Evolutionary conservation across 2,888 invertebrate species (phyloP).

Genomic region (Elmis aenea): DNA sequence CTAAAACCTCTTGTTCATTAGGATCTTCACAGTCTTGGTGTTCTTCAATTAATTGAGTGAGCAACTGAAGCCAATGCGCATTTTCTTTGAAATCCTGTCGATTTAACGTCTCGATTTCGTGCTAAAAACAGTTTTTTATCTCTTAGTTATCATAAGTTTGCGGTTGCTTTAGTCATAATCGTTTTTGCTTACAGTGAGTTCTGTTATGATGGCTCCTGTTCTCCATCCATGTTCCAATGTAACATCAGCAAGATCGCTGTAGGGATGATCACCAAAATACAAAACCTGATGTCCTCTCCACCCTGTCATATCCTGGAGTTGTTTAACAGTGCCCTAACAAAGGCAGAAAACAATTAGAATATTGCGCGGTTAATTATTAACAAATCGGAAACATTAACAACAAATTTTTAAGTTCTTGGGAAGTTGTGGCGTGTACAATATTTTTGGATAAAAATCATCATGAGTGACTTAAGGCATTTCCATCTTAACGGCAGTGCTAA

Average conservation of each 20-base stretch:
- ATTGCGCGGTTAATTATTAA: too few species aligned
- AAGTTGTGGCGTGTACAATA: too few species aligned
- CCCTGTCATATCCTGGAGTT: conserved; percentile 85
- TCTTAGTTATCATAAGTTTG: neutral
- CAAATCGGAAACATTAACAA: too few species aligned
- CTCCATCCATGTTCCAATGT: conserved; percentile 95
- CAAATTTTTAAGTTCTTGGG: too few species aligned
- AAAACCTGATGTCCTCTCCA: conserved; percentile 90
- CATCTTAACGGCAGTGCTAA: too few species aligned
- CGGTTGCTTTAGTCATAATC: too few species aligned
- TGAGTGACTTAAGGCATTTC: too few species aligned
- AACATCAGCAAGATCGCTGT: conserved; percentile 94
- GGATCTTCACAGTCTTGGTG: conserved; percentile 75
- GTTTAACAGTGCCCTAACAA: conserved; percentile 81
- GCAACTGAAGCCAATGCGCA: conserved; percentile 88
- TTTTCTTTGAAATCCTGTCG: conserved; percentile 75
- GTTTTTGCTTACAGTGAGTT: conserved; percentile 78
- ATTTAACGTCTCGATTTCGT: conserved; percentile 88
- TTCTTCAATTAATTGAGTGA: conserved; percentile 85
- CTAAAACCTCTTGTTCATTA: conserved; percentile 61
- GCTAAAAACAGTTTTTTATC: conserved; percentile 50
- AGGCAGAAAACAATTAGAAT: neutral
- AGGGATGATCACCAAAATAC: conserved; percentile 98
- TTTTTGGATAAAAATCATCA: too few species aligned
- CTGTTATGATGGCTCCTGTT: conserved; percentile 95